These are phyloP conservation scores for Ceratosolen fusciceps DNA, from an alignment of 1,140 invertebrate species.

Conservation along the genomic window DNA sequence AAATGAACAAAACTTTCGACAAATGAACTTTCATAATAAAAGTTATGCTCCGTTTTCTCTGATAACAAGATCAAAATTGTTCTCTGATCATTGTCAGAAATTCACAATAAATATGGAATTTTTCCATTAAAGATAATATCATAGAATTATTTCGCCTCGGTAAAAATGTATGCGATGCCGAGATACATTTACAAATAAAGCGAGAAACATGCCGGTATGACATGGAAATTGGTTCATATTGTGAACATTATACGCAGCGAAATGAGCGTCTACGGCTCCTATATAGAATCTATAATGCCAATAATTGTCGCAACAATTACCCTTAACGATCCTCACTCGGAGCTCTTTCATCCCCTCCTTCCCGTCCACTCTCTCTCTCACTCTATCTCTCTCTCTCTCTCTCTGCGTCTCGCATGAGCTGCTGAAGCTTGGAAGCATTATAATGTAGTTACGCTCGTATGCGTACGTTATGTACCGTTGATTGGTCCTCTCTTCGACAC, in stretches of 20 bases:
- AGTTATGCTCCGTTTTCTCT: neutral
- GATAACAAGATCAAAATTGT: neutral
- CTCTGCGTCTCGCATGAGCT: neutral
- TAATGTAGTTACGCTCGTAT: neutral
- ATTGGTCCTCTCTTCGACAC: conserved; percentile 16
- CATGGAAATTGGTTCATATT: neutral
- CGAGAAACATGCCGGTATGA: neutral
- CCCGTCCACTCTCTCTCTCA: too few relatives aligned
- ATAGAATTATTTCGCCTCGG: neutral
- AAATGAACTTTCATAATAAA: neutral
- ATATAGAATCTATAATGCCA: conserved; percentile 17
- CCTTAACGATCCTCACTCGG: conserved; percentile 30
- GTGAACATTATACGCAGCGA: neutral
- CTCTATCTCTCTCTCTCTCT: neutral
- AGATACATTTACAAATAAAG: neutral
- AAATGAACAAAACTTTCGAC: neutral
- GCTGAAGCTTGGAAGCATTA: conserved; percentile 21
- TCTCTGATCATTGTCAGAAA: neutral
- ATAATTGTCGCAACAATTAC: conserved; percentile 43
- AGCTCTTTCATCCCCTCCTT: conserved; percentile 11
- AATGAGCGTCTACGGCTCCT: neutral
- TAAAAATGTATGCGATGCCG: neutral
- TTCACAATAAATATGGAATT: neutral
- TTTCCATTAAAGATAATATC: neutral
- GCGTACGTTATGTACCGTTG: conserved; percentile 1